Percentiles rank a stretch among this genome's conserved stretches.
Conservation (phyloP, 2,888 invertebrate species). For the Deroplatys truncata region DNA sequence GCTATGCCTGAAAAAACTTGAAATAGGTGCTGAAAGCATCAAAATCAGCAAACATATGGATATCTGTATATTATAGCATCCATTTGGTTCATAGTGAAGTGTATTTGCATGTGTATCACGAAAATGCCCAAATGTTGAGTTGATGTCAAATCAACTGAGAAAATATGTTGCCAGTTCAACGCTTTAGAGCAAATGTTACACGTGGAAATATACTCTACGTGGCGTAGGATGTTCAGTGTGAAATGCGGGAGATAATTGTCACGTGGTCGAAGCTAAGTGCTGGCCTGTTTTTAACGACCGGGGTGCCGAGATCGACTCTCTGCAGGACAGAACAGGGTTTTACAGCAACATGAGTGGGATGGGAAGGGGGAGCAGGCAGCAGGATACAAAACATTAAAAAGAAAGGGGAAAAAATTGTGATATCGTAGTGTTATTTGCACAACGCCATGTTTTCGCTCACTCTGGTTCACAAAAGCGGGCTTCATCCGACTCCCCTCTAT, state of each 20-base stretch:
- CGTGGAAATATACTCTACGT: not conserved
- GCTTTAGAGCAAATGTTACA: not conserved
- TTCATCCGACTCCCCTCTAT: not conserved
- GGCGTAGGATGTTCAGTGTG: not conserved
- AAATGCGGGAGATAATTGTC: not conserved
- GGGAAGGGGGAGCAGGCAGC: not conserved
- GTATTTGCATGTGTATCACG: too few relatives aligned
- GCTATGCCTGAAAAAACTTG: too few relatives aligned
- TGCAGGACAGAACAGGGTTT: not conserved
- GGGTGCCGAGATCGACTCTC: not conserved
- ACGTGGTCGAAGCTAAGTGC: not conserved
- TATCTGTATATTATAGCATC: too few relatives aligned
- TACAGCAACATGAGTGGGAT: not conserved
- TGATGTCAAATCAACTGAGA: not conserved
- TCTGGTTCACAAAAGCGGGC: not conserved
- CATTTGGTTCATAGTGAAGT: too few relatives aligned
- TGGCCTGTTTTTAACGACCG: not conserved
- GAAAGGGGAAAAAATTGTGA: not conserved
- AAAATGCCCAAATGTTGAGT: not conserved
- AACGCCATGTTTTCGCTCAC: not conserved
- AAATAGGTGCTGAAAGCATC: not conserved
- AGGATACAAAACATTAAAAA: not conserved
- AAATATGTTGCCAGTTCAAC: not conserved
- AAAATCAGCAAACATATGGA: not conserved
- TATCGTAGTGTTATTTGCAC: not conserved